These are phyloP conservation scores for Myiozetetes cayanensis DNA, from an alignment of 2,113 vertebrate genomes.

Conservation along the genomic window DNA sequence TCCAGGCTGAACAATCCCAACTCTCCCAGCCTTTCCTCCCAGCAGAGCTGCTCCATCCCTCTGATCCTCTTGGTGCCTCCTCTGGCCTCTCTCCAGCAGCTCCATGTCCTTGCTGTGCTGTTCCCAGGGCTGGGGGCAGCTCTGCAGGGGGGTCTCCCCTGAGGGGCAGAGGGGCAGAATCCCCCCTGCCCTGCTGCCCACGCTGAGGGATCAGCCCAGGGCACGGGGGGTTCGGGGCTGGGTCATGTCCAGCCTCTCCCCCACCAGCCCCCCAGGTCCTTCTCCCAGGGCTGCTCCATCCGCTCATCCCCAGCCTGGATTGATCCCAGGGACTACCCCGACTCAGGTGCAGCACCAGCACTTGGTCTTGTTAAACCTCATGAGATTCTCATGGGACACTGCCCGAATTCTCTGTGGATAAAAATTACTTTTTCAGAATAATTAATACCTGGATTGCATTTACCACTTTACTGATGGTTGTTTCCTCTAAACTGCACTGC, in stretches of 20 bases:
- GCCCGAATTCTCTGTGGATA: neutral
- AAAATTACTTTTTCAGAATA: neutral
- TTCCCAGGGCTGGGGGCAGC: neutral
- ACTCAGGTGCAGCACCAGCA: neutral
- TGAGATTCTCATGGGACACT: neutral
- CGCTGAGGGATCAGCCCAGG: neutral
- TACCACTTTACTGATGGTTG: neutral
- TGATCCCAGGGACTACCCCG: neutral
- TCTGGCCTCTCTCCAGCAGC: neutral
- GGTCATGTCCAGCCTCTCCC: neutral
- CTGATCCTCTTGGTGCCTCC: neutral
- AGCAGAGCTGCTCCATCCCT: neutral
- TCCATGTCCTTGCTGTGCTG: neutral
- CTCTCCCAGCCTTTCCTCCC: neutral
- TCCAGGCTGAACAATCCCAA: neutral
- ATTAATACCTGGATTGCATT: neutral
- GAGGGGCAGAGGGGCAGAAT: neutral
- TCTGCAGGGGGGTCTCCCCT: neutral
- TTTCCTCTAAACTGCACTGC: neutral
- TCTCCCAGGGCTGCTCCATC: neutral
- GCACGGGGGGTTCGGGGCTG: neutral
- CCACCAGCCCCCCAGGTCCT: neutral
- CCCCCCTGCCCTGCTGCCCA: neutral
- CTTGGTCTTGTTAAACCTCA: neutral
- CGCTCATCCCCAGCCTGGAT: neutral